Base-by-base conservation (phyloP, 2,888 invertebrate species). In the Lasioglossum marginatum region DNA sequence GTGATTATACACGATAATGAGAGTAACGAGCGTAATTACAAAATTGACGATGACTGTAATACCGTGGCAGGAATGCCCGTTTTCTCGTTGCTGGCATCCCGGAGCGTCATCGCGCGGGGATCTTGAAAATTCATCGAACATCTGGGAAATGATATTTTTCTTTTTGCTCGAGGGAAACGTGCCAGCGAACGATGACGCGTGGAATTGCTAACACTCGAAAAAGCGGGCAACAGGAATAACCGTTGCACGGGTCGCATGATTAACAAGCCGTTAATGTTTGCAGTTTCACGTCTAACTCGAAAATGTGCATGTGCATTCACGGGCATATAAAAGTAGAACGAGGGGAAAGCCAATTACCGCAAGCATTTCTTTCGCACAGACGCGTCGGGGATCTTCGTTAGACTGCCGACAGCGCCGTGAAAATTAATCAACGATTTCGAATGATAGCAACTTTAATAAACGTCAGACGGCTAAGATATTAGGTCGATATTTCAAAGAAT, bases 261-360 rank as follows among this genome's bases (percentile, higher is more conserved):
- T 79, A 79, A 75, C 78, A 57, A 78, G 79, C 48, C 52, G 27
- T 66, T 57, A 78, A 70, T 72, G 75, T 72, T 75, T 66, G 76
- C 48, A 77, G 60, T 79, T 85, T 85, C 85, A 73, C 76, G 76
- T 77, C 68, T 80, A 84, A 85, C 68, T 79, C 72, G 79, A 77
- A 85, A 85, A 84, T 52, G 70, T 52, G 70, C 71, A 73, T 83
- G 63, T 31, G 73, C 72, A 45, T 73, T 68, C 70, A 52, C 71
- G 43, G n/a, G 23, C 23, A 34, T 52, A 63, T 79, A 81, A 75
- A 86, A 85, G 85, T 85, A 78, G 86, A 86, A 81, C 86, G 60
- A 86, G 85, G 86, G 85, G 86, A 86, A 86, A 86, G 86, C 77
- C 85, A 86, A 85, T 86, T 85, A 85, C 86, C 52, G 45, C 86